These are phyloP conservation scores for Acinonyx jubatus DNA, from an alignment of 2,113 vertebrate genomes.

Conservation along the genomic window DNA sequence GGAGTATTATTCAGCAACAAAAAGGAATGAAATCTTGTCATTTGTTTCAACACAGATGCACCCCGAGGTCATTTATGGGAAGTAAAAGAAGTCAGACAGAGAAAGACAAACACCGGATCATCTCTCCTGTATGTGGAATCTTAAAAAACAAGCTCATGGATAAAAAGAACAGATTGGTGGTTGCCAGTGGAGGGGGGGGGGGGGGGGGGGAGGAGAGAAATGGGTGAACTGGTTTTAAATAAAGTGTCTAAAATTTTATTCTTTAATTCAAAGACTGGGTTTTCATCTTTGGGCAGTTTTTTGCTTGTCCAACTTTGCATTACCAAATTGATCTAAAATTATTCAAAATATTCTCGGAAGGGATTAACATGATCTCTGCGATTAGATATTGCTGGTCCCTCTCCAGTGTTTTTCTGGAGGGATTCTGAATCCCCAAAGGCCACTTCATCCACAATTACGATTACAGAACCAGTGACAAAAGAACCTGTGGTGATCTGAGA, in stretches of 20 bases:
- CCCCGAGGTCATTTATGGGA: background rate
- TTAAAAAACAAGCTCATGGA: background rate
- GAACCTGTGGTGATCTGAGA: background rate
- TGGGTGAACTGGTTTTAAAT: background rate
- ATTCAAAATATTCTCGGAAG: background rate
- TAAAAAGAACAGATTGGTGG: background rate
- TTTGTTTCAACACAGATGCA: background rate
- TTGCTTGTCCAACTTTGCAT: background rate
- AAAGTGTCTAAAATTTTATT: background rate
- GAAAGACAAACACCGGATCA: background rate
- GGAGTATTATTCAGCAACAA: background rate
- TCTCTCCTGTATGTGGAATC: background rate
- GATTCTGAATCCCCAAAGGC: background rate
- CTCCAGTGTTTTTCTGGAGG: background rate
- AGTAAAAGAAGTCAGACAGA: background rate
- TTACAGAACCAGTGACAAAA: background rate
- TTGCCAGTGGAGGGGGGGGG: background rate
- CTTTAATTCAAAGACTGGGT: background rate
- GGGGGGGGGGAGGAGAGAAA: rapidly evolving
- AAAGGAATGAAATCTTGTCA: background rate
- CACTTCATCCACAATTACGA: background rate
- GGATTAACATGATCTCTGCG: background rate
- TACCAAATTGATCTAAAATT: background rate
- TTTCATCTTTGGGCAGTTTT: background rate
- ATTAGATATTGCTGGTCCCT: background rate